phyloP scores from a whole-genome alignment of 1,140 invertebrate genomes.

The Palaemon carinicauda region DNA sequence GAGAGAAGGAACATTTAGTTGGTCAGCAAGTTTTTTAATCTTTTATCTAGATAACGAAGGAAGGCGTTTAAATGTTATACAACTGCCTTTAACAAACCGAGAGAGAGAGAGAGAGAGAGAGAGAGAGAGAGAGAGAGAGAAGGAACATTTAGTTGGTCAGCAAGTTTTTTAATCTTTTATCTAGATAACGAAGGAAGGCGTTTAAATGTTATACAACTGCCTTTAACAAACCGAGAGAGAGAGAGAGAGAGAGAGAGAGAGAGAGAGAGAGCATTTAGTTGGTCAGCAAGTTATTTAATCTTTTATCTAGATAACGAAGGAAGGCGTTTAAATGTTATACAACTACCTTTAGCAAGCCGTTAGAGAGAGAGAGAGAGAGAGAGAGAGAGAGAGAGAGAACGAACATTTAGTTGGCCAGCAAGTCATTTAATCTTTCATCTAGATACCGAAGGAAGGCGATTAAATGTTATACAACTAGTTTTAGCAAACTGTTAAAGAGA shows the following conservation, averaged over 20 bases:
- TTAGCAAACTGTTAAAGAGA: neutral
- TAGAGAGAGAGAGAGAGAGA: neutral
- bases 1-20: too few species aligned
- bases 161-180: too few species aligned
- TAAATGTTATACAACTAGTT: neutral
- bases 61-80: neutral
- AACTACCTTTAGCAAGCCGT: neutral
- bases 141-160: neutral
- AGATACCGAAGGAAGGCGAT: neutral
- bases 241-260: neutral
- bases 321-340: neutral
- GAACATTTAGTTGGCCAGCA: too few species aligned
- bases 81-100: neutral
- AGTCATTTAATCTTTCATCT: neutral
- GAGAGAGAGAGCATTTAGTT: neutral
- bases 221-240: too few species aligned
- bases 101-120: neutral
- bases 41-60: neutral
- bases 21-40: neutral
- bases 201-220: too few species aligned
- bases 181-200: too few species aligned
- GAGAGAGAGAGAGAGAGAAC: neutral
- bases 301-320: neutral
- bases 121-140: neutral
- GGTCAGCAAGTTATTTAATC: neutral